Percentiles rank a stretch among this genome's conserved stretches.
These are phyloP conservation scores for Myotis lucifugus DNA, from an alignment of 2,113 vertebrate genomes.

Conservation along the genomic window DNA sequence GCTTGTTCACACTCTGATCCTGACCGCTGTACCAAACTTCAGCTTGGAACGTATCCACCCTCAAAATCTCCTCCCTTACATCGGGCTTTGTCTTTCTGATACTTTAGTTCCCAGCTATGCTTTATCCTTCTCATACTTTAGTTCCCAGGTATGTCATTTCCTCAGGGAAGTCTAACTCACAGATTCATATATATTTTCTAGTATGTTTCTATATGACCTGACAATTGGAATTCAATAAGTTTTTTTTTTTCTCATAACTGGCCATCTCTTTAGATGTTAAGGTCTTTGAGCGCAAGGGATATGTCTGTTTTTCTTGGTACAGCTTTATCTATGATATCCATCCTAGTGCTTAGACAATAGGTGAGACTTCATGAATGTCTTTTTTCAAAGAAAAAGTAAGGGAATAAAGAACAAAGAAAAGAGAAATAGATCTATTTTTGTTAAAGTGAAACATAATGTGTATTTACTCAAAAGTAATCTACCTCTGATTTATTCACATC, in stretches of 20 bases:
- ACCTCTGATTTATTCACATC: constrained; percentile 46
- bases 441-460: background rate
- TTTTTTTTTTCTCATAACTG: background rate
- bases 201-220: background rate
- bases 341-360: background rate
- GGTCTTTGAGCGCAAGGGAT: background rate
- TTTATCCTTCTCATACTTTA: background rate
- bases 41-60: background rate
- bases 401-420: background rate
- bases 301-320: background rate
- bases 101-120: background rate
- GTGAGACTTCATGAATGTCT: background rate
- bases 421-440: background rate
- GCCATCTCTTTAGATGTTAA: background rate
- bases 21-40: background rate
- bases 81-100: background rate
- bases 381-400: constrained; percentile 5
- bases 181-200: background rate
- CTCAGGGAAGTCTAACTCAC: background rate
- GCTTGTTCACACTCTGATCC: background rate
- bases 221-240: background rate
- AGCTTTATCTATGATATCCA: background rate
- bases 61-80: background rate
- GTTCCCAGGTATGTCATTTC: background rate
- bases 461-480: constrained; percentile 2